Conservation (phyloP, 2,888 invertebrate genomes). For the Apoda limacodes region DNA sequence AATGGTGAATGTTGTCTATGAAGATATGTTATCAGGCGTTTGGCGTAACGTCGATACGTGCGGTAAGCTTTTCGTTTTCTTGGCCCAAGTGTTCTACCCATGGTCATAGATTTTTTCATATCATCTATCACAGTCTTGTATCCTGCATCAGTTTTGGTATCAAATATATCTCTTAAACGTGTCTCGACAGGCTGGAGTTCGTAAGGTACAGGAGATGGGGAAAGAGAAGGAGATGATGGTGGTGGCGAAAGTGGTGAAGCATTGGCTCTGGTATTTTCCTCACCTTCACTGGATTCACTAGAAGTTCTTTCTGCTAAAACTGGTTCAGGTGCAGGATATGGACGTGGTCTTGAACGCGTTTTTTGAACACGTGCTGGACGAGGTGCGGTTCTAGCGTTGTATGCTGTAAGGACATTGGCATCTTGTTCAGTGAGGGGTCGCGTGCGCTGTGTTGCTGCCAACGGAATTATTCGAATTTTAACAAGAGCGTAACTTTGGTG, state of each 20-base stretch:
- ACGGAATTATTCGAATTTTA: conserved; percentile 61
- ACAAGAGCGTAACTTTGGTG: conserved; percentile 63
- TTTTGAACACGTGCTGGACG: conserved; percentile 50
- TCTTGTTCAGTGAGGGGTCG: conserved; percentile 64
- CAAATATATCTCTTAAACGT: conserved; percentile 56
- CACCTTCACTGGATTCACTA: conserved; percentile 58
- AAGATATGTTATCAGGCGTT: conserved; percentile 55
- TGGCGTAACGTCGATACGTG: conserved; percentile 61
- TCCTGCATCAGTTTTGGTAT: conserved; percentile 64
- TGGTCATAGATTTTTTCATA: conserved; percentile 66
- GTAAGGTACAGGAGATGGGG: conserved; percentile 56
- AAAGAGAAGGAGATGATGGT: conserved; percentile 55
- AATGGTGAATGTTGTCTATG: conserved; percentile 63
- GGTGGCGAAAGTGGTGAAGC: conserved; percentile 56
- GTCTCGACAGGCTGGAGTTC: conserved; percentile 59
- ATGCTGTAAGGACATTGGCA: conserved; percentile 62
- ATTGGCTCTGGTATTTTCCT: conserved; percentile 48
- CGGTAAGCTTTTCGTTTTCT: conserved; percentile 60
- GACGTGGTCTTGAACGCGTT: conserved; percentile 43
- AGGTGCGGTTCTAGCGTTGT: conserved; percentile 62
- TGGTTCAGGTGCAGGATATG: conserved; percentile 45
- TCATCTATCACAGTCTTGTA: conserved; percentile 67
- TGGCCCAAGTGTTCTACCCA: conserved; percentile 56
- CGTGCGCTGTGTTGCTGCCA: conserved; percentile 55
- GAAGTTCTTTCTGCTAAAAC: conserved; percentile 46